A percentile compares a stretch with the other conserved stretches of the same genome.
These are phyloP conservation scores for Caenorhabditis becei DNA, from an alignment of 2,888 invertebrate species.

Conservation along the genomic window DNA sequence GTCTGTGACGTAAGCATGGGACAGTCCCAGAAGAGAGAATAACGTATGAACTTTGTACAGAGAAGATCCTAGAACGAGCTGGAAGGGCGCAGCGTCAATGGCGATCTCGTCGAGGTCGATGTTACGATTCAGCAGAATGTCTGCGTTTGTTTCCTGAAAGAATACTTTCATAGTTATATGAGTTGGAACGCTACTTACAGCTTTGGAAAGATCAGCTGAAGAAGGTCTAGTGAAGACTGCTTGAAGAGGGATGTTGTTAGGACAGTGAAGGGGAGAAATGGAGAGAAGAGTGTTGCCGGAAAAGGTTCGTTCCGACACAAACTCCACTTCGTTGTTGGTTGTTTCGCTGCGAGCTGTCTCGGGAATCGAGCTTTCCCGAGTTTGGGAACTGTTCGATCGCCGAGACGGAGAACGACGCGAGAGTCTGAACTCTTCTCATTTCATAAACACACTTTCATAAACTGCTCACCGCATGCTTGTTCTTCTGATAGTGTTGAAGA, in stretches of 20 bases:
- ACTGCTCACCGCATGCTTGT: slow-evolving; percentile 68
- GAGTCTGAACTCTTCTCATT: slow-evolving; percentile 39
- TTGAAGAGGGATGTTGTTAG: slow-evolving; percentile 70
- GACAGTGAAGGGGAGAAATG: slow-evolving; percentile 72
- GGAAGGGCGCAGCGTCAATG: slow-evolving; percentile 75
- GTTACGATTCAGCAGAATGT: slow-evolving; percentile 65
- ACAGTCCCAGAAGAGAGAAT: slow-evolving; percentile 73
- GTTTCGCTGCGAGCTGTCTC: slow-evolving; percentile 58
- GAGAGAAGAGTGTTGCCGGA: slow-evolving; percentile 70
- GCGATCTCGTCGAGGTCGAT: slow-evolving; percentile 72
- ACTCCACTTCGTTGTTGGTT: slow-evolving; percentile 58
- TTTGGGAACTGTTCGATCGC: slow-evolving; percentile 56
- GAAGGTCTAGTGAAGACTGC: slow-evolving; percentile 69
- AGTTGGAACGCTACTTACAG: slow-evolving; percentile 2
- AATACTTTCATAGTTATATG: too few species aligned
- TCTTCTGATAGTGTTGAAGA: slow-evolving; percentile 70
- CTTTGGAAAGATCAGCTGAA: slow-evolving; percentile 57
- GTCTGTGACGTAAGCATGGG: slow-evolving; percentile 75
- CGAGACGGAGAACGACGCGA: slow-evolving; percentile 61
- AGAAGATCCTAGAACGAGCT: slow-evolving; percentile 71
- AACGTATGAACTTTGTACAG: slow-evolving; percentile 75
- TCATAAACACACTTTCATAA: too few species aligned
- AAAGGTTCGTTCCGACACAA: slow-evolving; percentile 66
- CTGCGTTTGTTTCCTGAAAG: slow-evolving; percentile 64
- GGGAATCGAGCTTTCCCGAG: slow-evolving; percentile 49